Base-by-base conservation (phyloP, 2,113 vertebrate species). In the Seriola quinqueradiata region DNA sequence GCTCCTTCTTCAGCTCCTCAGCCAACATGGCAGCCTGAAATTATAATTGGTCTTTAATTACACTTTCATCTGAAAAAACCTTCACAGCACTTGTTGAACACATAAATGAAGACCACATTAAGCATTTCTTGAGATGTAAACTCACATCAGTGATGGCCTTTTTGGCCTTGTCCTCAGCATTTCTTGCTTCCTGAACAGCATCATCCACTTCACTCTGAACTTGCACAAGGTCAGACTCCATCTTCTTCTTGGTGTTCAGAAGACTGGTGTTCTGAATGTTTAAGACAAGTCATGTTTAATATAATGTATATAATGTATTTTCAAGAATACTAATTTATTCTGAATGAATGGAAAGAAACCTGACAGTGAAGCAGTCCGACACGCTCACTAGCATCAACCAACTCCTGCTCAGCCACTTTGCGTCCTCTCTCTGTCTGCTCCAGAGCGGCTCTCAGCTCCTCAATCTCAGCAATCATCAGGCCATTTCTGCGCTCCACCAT, bases 151-250 rank as follows among this genome's bases (percentile, higher is more conserved):
- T 98, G 90, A 98, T 98, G 0, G 98, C 98, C 70, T 98, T 98
- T 90, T 98, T 99, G 0, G 98, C 97, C 85, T 99, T 99, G 44
- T 99, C 97, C 79, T 99, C 98, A 0, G 97, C 97, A 0, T 98
- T 98, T 81, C 92, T 92, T 70, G 93, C 83, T 81, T 93, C 93
- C 19, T 93, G 92, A 5, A 94, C 77, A 0, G 79, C 21, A 77
- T 94, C 92, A 4, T 94, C 93, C 21, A 93, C 90, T 71, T 94
- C 93, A 85, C 93, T 3, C 71, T 93, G 92, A 6, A 94, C 16
- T 66, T 92, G 91, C 0, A 91, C 84, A 34, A 94, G 0, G 17
- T 94, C 93, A 5, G 82, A 0, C 13, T 94, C 93, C 10, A 93
- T 58, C 86, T 92, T 94, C 91, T 94, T 94, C 63, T 94, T 94